Conservation (phyloP, 2,113 vertebrate species). For the Seriola quinqueradiata region DNA sequence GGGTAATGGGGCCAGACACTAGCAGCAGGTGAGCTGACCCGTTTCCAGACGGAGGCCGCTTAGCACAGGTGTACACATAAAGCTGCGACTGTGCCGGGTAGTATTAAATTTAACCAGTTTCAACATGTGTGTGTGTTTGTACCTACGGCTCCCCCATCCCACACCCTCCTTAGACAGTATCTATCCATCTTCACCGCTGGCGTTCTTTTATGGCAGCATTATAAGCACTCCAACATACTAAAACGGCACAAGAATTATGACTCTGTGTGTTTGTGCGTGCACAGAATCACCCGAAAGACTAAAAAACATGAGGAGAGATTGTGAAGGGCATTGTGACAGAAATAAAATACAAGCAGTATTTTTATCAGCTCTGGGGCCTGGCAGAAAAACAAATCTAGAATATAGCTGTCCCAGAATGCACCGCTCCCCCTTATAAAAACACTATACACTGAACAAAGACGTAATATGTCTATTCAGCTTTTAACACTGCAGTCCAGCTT, state of each 20-base stretch:
- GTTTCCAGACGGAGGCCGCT: conserved; percentile 51
- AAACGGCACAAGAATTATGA: neutral
- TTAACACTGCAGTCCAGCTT: conserved; percentile 8
- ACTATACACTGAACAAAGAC: neutral
- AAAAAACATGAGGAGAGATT: conserved; percentile 22
- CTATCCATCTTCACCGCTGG: neutral
- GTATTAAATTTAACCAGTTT: conserved; percentile 19
- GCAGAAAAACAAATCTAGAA: conserved; percentile 28
- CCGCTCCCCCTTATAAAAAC: conserved; percentile 4
- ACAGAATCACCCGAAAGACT: neutral
- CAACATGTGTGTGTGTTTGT: neutral
- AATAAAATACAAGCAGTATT: conserved; percentile 30
- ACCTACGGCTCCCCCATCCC: neutral
- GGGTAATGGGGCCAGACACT: conserved; percentile 67
- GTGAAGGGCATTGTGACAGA: conserved; percentile 42
- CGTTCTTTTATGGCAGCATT: conserved; percentile 29
- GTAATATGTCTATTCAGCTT: conserved; percentile 23
- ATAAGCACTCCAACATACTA: neutral
- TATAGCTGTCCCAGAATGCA: conserved; percentile 28
- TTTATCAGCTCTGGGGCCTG: conserved; percentile 33
- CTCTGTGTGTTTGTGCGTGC: neutral
- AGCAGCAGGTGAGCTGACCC: conserved; percentile 64
- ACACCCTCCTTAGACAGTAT: neutral
- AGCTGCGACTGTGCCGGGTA: neutral
- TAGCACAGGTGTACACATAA: conserved; percentile 34